A percentile compares a stretch with the other conserved stretches of the same genome.
Evolutionary conservation across 1,140 invertebrate genomes (phyloP).

Genomic region (Drosophila kohkoa): DNA sequence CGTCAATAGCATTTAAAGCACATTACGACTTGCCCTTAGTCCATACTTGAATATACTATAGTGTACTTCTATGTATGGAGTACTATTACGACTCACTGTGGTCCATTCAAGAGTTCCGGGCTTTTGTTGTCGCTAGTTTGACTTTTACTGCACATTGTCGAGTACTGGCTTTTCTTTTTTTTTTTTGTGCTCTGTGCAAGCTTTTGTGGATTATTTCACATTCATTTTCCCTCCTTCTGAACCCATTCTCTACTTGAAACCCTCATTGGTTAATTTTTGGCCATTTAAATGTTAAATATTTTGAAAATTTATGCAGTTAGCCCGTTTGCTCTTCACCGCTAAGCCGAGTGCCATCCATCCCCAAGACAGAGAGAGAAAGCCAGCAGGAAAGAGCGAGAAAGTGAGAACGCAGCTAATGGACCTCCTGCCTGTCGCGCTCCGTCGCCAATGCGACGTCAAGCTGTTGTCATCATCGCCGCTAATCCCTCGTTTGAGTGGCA

Average conservation of each 20-base stretch:
- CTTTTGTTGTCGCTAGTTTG: constrained; percentile 74
- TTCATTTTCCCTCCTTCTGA: constrained; percentile 39
- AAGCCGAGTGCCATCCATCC: not conserved
- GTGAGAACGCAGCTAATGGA: constrained; percentile 57
- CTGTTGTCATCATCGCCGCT: constrained; percentile 81
- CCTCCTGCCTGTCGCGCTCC: constrained; percentile 51
- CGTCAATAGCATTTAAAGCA: constrained; percentile 71
- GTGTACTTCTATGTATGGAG: constrained; percentile 15
- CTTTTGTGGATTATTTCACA: constrained; percentile 75
- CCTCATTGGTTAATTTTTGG: constrained; percentile 66
- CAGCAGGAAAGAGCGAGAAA: not conserved
- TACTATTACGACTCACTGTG: constrained; percentile 21
- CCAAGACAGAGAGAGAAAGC: not conserved
- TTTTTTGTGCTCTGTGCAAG: constrained; percentile 39
- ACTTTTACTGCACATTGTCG: constrained; percentile 67
- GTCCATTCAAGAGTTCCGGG: constrained; percentile 58
- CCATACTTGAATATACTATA: constrained; percentile 34
- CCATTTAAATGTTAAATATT: constrained; percentile 80
- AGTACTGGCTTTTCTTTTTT: constrained; percentile 18
- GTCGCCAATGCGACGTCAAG: constrained; percentile 58
- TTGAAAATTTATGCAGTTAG: constrained; percentile 60
- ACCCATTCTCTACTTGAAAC: not conserved
- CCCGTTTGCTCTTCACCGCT: constrained; percentile 1
- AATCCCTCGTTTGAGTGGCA: constrained; percentile 80
- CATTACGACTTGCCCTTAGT: constrained; percentile 59